Base-by-base conservation (phyloP, 2,113 vertebrate genomes). In the Fulmarus glacialis region DNA sequence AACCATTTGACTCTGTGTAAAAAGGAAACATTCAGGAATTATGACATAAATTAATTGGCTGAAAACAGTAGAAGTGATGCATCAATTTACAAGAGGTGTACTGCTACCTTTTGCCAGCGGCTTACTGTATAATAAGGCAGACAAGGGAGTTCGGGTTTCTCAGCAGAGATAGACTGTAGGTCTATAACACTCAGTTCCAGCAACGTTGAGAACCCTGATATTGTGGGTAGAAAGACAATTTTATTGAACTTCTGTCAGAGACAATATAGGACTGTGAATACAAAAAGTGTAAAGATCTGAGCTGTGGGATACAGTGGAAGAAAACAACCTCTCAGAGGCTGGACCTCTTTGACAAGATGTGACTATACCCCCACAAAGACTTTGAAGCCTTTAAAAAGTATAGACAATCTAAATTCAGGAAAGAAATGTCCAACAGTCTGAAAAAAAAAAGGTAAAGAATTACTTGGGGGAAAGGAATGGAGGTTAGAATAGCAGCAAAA, bases 171-270 rank as follows among this genome's bases (percentile, higher is more conserved):
- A 22, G 66, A 42, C 22, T 90, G 15, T 56, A 59, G 86, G 67
- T 95, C 78, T 95, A 21, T 78, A 94, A 81, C 73, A 63, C 48
- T 92, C 73, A 34, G 55, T 74, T 97, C 63, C 82, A 97, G 59
- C 86, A 83, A 45, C 0, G 1, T 20, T 83, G 62, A 91, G 73
- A 89, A 81, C 55, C 70, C 89, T 93, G 40, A 87, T 90, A 80
- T 32, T 88, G 84, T 75, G 47, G 55, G 7, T 56, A 60, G 89
- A 91, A 92, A 92, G 84, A 79, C 73, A 48, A 95, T 96, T 94
- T 95, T 96, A 95, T 96, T 92, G 93, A 95, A 84, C 79, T 93
- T 93, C 94, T 93, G 60, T 95, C 86, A 78, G 82, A 95, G 75
- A 77, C 50, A 43, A 87, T 94, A 56, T 42, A 43, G 32, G 17